Evolutionary conservation across 2,888 invertebrate species (phyloP), one percentile per base, ranked within the genome.

Genomic region (Scotopteryx bipunctaria): DNA sequence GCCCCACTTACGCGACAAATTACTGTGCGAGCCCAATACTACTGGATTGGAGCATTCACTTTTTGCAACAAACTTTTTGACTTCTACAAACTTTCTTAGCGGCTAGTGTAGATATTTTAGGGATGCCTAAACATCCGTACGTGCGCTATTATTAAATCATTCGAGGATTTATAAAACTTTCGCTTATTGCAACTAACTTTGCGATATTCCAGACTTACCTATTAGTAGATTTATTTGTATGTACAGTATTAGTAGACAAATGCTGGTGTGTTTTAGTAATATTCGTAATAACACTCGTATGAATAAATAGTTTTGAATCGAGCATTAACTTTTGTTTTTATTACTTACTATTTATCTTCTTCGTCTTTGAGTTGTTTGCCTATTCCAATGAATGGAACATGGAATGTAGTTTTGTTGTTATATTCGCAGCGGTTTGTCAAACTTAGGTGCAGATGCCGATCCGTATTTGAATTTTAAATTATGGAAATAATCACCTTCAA

Each of bases 1-100:
- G 64, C 61, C 54, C 64, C 60, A 69, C 66, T 69, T 66, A 68
- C 67, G 67, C 71, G 68, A 70, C 72, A 69, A 71, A 73, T 76
- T 72, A 71, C 67, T 66, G 64, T 64, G 67, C 66, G 61, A 58
- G 54, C 59, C 51, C 57, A 61, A 57, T 53, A 56, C 48, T 32
- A 49, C 42, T 58, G 58, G 55, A 55, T 64, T 57, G 31, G 36
- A 44, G 37, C 52, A 49, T 65, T 59, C 63, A 65, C 53, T 55
- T 63, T 63, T 52, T 46, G 41, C 46, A 46, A 31, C 14, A 29
- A 9, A 29, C 15, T 25, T 38, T 33, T 37, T 16, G 29, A 33
- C 27, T 16, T 43, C 35, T 23, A 8, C 41, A 14, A 38, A 14
- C 11, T 37, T 37, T 11, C 0, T 27, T 11, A 4, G 23, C n/a